phyloP scores from a whole-genome alignment of 2,888 invertebrate genomes.

The Tetramorium bicarinatum region DNA sequence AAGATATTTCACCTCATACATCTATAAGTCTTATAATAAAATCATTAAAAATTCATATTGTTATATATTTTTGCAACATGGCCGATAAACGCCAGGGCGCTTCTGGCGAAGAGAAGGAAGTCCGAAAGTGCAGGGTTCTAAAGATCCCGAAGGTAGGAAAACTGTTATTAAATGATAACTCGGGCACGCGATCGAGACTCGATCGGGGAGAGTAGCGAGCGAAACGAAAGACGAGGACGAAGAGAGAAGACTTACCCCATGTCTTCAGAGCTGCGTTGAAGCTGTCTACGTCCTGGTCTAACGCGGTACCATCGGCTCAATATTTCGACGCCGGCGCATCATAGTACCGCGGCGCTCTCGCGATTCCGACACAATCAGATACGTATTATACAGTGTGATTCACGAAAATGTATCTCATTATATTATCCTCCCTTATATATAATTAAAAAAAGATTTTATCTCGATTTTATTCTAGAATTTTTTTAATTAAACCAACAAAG shows the following conservation, averaged over 20 bases:
- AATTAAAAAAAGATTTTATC: background rate
- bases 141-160: background rate
- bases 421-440: background rate
- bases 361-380: conserved; percentile 70
- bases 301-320: conserved; percentile 81
- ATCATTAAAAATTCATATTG: background rate
- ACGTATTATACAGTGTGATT: conserved; percentile 56
- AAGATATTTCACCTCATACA: background rate
- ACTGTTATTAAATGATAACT: background rate
- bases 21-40: background rate
- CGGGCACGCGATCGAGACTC: background rate
- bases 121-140: background rate
- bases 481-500: background rate
- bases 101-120: background rate
- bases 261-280: conserved; percentile 80
- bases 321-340: conserved; percentile 83
- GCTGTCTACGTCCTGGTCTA: conserved; percentile 61
- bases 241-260: conserved; percentile 83
- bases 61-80: conserved; percentile 17
- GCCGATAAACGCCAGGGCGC: background rate
- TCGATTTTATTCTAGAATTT: background rate
- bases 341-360: conserved; percentile 49
- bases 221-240: conserved; percentile 53
- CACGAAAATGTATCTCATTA: background rate
- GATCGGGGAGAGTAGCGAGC: background rate